phyloP scores from a whole-genome alignment of 2,797 vertebrate species.

The Hozukius guyotensis region DNA sequence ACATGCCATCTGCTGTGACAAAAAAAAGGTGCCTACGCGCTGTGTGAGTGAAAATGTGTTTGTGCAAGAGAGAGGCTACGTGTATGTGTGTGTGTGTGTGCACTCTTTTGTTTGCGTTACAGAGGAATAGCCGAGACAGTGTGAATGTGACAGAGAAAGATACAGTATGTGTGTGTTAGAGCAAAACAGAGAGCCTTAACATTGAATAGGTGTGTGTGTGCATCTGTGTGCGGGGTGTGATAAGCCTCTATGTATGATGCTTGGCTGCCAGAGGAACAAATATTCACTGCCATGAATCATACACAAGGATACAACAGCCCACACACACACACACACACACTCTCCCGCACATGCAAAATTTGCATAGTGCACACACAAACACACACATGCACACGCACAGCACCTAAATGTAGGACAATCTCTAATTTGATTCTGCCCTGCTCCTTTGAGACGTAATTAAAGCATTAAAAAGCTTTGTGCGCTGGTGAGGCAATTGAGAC shows the following conservation, averaged over 20 bases:
- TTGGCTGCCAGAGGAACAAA: conserved; percentile 66
- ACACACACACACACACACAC: conserved; percentile 24
- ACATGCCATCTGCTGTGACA: conserved; percentile 77
- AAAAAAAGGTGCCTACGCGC: conserved; percentile 50
- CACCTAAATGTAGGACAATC: conserved; percentile 82
- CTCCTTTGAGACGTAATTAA: conserved; percentile 88
- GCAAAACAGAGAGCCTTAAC: conserved; percentile 17
- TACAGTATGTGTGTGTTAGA: conserved; percentile 4
- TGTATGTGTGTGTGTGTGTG: background rate
- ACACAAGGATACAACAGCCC: conserved; percentile 54
- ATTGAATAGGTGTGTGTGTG: conserved; percentile 33
- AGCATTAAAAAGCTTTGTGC: conserved; percentile 87
- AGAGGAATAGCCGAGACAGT: conserved; percentile 14
- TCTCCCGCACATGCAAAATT: conserved; percentile 39
- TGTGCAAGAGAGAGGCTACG: conserved; percentile 31
- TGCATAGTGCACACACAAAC: conserved; percentile 39
- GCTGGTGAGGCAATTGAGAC: conserved; percentile 83
- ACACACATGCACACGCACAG: conserved; percentile 35
- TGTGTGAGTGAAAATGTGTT: conserved; percentile 59
- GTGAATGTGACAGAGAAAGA: conserved; percentile 33
- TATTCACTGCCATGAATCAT: conserved; percentile 68
- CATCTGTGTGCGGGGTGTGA: conserved; percentile 47
- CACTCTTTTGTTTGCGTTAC: conserved; percentile 25
- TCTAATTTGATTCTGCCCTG: conserved; percentile 85
- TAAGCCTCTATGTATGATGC: conserved; percentile 61